phyloP scores from a whole-genome alignment of 2,888 invertebrate genomes.

The Nephrotoma appendiculata region DNA sequence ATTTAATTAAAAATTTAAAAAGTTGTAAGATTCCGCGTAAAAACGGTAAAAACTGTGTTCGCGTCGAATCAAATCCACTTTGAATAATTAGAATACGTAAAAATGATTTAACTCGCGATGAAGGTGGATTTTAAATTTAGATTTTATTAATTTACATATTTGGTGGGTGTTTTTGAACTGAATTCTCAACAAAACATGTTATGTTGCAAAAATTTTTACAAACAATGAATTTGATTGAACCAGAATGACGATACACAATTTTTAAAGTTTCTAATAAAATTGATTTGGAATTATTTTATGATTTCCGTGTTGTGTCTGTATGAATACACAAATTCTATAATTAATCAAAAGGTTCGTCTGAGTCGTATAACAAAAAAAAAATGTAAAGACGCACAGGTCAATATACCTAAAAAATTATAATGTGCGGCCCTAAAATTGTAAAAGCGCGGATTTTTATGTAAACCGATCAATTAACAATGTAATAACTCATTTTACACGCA shows the following conservation, averaged over 20 bases:
- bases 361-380: neutral
- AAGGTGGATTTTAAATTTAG: neutral
- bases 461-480: neutral
- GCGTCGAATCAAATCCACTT: neutral
- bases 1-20: neutral
- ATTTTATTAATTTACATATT: neutral
- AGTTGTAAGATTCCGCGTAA: neutral
- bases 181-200: neutral
- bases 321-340: neutral
- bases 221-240: neutral
- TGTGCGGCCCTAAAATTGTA: neutral
- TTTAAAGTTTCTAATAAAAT: neutral
- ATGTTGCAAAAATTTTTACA: neutral
- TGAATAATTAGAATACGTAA: neutral
- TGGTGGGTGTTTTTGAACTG: neutral
- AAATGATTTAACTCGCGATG: neutral
- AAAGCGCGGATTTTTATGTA: too few species aligned
- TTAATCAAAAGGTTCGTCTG: neutral
- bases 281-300: neutral
- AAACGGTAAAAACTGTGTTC: neutral
- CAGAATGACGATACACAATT: neutral
- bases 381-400: neutral
- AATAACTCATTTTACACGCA: neutral
- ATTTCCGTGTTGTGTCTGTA: neutral
- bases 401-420: neutral